phyloP scores from a whole-genome alignment of 2,888 invertebrate species.

The Galerucella nymphaeae region DNA sequence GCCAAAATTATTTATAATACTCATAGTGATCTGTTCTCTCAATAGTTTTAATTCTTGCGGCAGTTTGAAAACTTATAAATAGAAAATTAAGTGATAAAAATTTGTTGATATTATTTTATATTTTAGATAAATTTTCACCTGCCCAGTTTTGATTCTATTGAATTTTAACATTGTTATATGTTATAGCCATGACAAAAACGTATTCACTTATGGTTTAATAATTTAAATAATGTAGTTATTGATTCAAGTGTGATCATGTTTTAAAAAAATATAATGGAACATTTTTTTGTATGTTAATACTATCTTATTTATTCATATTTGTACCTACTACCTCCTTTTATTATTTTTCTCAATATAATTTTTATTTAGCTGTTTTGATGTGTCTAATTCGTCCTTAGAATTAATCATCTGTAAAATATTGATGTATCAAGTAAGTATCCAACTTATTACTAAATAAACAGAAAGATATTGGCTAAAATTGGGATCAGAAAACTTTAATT shows the following conservation, averaged over 20 bases:
- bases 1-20: neutral
- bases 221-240: constrained; percentile 40
- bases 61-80: constrained; percentile 28
- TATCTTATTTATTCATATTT: constrained; percentile 44
- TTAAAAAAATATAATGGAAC: constrained; percentile 48
- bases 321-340: constrained; percentile 43
- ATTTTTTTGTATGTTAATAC: constrained; percentile 48
- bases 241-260: constrained; percentile 42
- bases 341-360: constrained; percentile 43
- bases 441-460: too few relatives aligned
- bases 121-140: constrained; percentile 45
- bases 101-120: constrained; percentile 47
- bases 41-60: constrained; percentile 17
- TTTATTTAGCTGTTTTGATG: constrained; percentile 30
- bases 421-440: neutral
- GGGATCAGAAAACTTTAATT: too few relatives aligned
- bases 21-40: constrained; percentile 10
- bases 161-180: constrained; percentile 48
- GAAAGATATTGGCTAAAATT: too few relatives aligned
- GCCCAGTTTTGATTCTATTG: constrained; percentile 44
- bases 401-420: constrained; percentile 11
- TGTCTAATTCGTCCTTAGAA: constrained; percentile 21
- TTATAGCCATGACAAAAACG: constrained; percentile 36
- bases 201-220: constrained; percentile 43
- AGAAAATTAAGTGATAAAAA: constrained; percentile 42